Conservation (phyloP, 2,888 invertebrate genomes). For the Plebejus melissa region DNA sequence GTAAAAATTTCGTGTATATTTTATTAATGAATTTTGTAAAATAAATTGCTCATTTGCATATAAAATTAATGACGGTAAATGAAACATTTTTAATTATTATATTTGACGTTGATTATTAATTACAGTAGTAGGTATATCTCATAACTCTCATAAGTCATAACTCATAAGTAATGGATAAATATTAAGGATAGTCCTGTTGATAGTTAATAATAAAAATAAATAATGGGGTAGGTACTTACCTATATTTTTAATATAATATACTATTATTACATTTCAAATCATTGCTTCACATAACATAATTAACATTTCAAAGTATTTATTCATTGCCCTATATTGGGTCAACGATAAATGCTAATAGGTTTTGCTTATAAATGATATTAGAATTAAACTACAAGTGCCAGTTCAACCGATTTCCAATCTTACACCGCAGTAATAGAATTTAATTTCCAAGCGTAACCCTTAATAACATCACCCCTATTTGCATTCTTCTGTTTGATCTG, state of each 20-base stretch:
- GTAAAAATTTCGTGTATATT: background rate
- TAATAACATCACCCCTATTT: conserved; percentile 54
- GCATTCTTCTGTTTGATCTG: conserved; percentile 61
- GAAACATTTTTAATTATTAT: background rate
- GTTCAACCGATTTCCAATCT: background rate
- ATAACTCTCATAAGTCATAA: background rate
- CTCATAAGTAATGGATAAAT: background rate
- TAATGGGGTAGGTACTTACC: too few species aligned
- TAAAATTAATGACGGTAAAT: background rate
- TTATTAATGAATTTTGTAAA: background rate
- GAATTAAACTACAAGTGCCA: background rate
- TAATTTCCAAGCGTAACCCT: conserved; percentile 5
- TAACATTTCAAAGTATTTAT: background rate
- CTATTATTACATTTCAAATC: too few species aligned
- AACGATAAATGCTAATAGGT: background rate
- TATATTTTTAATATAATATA: too few species aligned
- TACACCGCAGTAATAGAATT: conserved; percentile 3
- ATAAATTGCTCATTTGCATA: background rate
- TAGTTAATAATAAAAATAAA: background rate
- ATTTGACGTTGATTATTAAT: background rate
- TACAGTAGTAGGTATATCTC: background rate
- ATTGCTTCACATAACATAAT: background rate
- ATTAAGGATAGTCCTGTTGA: background rate
- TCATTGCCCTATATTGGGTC: background rate
- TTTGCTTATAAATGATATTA: conserved; percentile 20